phyloP scores from a whole-genome alignment of 1,140 invertebrate species.

The Maniola jurtina region DNA sequence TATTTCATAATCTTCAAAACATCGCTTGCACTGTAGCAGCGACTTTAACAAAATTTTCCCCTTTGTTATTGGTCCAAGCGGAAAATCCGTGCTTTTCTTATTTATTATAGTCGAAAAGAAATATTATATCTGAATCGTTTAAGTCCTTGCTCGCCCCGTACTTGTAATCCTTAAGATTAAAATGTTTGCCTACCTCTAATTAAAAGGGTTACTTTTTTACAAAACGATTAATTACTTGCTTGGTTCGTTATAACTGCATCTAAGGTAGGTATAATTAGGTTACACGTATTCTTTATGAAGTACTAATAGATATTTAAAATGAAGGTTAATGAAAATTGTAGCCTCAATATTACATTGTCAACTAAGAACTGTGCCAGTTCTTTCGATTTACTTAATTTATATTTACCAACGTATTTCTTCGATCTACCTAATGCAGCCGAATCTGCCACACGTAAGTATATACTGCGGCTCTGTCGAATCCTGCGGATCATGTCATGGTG shows the following conservation, averaged over 20 bases:
- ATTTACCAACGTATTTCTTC: no score
- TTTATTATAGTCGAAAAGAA: constrained; percentile 70
- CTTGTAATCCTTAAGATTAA: constrained; percentile 70
- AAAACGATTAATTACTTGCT: constrained; percentile 37
- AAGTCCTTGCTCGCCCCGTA: constrained; percentile 66
- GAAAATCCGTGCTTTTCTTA: constrained; percentile 63
- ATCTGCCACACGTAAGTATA: no score
- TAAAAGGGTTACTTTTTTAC: constrained; percentile 73
- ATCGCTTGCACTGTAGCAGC: constrained; percentile 4
- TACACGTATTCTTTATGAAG: no score
- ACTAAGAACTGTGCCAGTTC: no score
- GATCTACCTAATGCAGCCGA: no score
- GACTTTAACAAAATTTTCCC: constrained; percentile 37
- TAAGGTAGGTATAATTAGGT: background rate
- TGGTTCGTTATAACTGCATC: constrained; percentile 1
- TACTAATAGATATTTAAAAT: no score
- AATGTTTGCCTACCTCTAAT: constrained; percentile 65
- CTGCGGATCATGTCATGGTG: no score
- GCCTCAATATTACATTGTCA: no score
- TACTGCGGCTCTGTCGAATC: no score
- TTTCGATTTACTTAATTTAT: no score
- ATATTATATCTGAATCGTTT: constrained; percentile 75
- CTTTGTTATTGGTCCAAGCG: constrained; percentile 38
- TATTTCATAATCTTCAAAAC: background rate
- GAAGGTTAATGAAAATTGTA: no score